Evolutionary conservation across 2,888 invertebrate species (phyloP).

Genomic region (Eugnorisma glareosa): DNA sequence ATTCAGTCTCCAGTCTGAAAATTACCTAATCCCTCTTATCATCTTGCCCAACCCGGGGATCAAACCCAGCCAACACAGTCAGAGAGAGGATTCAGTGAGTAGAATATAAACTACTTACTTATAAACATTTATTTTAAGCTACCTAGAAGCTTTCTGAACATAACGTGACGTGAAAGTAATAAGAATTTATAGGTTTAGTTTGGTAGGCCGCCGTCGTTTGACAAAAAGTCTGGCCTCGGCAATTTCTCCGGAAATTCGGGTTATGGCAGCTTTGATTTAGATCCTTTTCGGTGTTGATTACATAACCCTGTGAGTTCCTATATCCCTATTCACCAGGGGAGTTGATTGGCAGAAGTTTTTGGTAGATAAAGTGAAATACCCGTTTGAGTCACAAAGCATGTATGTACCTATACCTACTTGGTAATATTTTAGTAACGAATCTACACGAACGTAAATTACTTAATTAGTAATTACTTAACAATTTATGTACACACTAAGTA

Average conservation of each 20-base stretch:
- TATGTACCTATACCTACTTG: too few relatives aligned
- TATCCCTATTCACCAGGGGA: conserved; percentile 1
- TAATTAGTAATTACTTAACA: too few relatives aligned
- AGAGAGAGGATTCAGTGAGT: conserved; percentile 12
- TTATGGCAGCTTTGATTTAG: conserved; percentile 46
- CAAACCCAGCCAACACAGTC: conserved; percentile 2
- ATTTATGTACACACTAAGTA: too few relatives aligned
- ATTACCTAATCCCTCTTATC: not conserved
- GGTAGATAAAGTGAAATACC: not conserved
- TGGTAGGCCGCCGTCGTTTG: conserved; percentile 41
- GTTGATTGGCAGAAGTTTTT: not conserved
- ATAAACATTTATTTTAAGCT: conserved; percentile 27
- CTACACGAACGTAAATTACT: too few relatives aligned
- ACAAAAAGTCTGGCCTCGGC: conserved; percentile 37
- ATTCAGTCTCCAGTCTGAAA: not conserved
- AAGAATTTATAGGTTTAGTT: conserved; percentile 59
- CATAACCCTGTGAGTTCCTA: conserved; percentile 14
- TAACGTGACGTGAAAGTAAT: conserved; percentile 54
- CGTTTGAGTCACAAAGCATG: not conserved
- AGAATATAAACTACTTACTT: conserved; percentile 27
- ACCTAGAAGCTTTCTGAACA: conserved; percentile 28
- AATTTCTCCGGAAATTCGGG: conserved; percentile 39
- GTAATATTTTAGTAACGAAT: too few relatives aligned
- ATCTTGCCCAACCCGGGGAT: not conserved
- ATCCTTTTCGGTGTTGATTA: conserved; percentile 46